Evolutionary conservation across 1,140 invertebrate species (phyloP), one percentile per base, ranked within the genome.

Genomic region (Anastrepha ludens): DNA sequence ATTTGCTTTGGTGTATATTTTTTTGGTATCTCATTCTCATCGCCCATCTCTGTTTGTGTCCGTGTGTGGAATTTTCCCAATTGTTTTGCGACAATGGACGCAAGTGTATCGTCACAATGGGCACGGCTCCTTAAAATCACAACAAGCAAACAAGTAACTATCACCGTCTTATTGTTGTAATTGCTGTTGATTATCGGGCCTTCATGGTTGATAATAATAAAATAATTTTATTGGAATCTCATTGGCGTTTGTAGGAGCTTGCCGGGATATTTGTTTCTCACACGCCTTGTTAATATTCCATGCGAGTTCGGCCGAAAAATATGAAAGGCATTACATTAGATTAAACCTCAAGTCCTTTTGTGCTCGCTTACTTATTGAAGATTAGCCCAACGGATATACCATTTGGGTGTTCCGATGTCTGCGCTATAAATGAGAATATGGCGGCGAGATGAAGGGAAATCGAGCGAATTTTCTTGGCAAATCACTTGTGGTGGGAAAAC

Each of bases 311-410:
- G 2, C 17, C 41, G 47, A 13, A 17, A 44, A 17, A 47, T 74
- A 74, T n/a, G 44, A 74, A 74, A 74, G 67, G 44, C 67, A 74
- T 62, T 62, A 62, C 60, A 62, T 74, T 74, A 17, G 70, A 47
- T 74, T 74, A 81, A 81, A 81, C 74, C 74, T 81, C 74, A 81
- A 55, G 47, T 81, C 47, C 47, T 81, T 81, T 81, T 81, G 47
- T 58, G 7, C 20, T 20, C 20, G 29, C n/a, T 55, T 55, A 55
- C n/a, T 29, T 50, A 81, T 81, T 50, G 74, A 11, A 55, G 47
- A 81, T 81, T 81, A 81, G 74, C 47, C 41, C n/a, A 81, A 81
- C 74, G 47, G 74, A 81, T 81, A 55, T 81, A n/a, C 74, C 74
- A 81, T 78, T 78, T 78, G 74, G 74, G 74, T 78, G 74, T 55